Base-by-base conservation (phyloP, 2,888 invertebrate genomes). In the Andrena marginata region DNA sequence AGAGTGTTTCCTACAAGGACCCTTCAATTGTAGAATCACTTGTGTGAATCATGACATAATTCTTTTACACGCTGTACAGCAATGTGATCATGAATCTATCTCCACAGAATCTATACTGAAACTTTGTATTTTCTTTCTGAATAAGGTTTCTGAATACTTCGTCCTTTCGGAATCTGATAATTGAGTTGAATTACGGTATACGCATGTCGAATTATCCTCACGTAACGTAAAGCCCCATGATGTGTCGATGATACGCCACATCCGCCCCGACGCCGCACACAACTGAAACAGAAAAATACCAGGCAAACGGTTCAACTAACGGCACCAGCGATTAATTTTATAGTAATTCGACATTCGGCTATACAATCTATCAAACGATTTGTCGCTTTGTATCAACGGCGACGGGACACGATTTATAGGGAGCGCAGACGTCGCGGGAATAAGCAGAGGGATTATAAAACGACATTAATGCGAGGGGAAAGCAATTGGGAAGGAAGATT, bases 211-310 rank as follows among this genome's bases (percentile, higher is more conserved):
- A 89, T 91, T 88, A 89, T 94, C 95, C 96, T 96, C 95, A 96
- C 96, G 96, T 94, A 91, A 96, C 94, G 93, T 95, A 96, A 91
- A 95, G 93, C 87, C 96, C 96, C 86, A 96, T 95, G 89, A 93
- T 93, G 92, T 96, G 95, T 79, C 95, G 95, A 91, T 96, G 96
- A 90, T 95, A 95, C 75, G 95, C 95, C 89, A 96, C 95, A 94
- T 96, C 96, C 42, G 95, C 95, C 51, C 96, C 96, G 81, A 96
- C 96, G 84, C 96, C 96, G 91, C 95, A 96, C 91, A 96, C 94
- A 87, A 96, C 96, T 96, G 95, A 42, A 93, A 94, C 87, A 90
- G 80, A 90, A 87, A 89, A 74, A 74, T 48, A 62, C 71, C 29
- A 31, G 35, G 29, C 68, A 64, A 78, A 62, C 8, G 62, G 33